Base-by-base conservation (phyloP, 1,140 invertebrate species). In the Melanaphis sacchari region DNA sequence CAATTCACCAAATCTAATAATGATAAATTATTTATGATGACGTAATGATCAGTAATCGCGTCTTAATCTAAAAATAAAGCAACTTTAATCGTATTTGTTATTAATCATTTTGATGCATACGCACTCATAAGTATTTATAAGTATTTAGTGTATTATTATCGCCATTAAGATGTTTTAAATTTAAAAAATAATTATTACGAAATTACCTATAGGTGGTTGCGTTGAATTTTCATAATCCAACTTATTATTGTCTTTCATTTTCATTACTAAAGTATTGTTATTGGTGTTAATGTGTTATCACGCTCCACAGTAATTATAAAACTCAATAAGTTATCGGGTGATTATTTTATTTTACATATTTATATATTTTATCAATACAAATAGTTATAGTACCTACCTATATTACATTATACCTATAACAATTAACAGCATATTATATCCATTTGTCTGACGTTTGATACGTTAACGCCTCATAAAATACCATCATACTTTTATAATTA, bases 1-100 rank as follows among this genome's bases (percentile, higher is more conserved):
- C 59, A n/a, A 76, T 76, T n/a, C 59, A 76, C 31, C 59, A 76
- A 76, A 76, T n/a, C 59, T 76, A 76, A 76, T n/a, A 87, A 87
- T 43, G 41, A 87, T 87, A 87, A 43, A 87, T 87, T 21, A 31
- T 43, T 46, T n/a, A 46, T 41, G 40, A 87, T 87, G 40, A 87
- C 46, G 26, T 40, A 26, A 31, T 87, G 46, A 87, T 87, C 41
- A 87, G 46, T 49, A 49, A 49, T 49, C 46, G 18, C 46, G 46
- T 49, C 26, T 43, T 87, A 31, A 41, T 43, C 41, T 87, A 43
- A 87, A 87, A 87, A 43, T 43, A 87, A n/a, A 87, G 46, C 40
- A 31, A 21, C 9, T 26, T 85, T 41, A 85, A 43, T 87, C 84
- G 84, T 87, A 87, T 46, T 87, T 21, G 26, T 46, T 87, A 31